A percentile compares a stretch with the other conserved stretches of the same genome.
Conservation (phyloP, 2,113 vertebrate species). For the Toxotes chatareus region DNA sequence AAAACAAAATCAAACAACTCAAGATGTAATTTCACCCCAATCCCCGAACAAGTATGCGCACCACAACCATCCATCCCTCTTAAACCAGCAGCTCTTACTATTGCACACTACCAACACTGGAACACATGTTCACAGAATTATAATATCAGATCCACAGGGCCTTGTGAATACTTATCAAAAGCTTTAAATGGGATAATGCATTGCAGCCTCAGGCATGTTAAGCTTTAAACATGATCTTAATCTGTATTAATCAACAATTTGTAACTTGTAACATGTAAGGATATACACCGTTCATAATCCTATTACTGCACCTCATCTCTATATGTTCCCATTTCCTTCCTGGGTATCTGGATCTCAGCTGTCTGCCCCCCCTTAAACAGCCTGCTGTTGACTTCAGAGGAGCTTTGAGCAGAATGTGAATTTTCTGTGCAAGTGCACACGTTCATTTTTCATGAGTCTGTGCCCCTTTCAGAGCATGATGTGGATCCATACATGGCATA, state of each 20-base stretch:
- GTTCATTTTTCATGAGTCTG: background rate
- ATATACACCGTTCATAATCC: background rate
- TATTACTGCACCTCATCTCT: background rate
- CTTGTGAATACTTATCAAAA: constrained; percentile 30
- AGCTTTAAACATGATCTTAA: constrained; percentile 30
- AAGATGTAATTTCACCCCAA: background rate
- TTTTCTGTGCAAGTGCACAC: background rate
- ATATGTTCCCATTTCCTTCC: background rate
- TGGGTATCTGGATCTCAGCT: background rate
- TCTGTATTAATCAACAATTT: constrained; percentile 14
- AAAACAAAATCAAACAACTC: background rate
- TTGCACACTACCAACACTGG: background rate
- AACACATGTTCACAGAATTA: too few species aligned
- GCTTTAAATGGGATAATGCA: constrained; percentile 10
- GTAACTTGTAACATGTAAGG: background rate
- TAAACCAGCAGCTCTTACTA: background rate
- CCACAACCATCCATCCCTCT: background rate
- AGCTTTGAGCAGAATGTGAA: background rate
- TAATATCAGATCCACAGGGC: background rate
- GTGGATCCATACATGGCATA: background rate
- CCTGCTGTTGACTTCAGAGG: background rate
- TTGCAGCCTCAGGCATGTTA: background rate
- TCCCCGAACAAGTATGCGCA: background rate
- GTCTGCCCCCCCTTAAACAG: background rate
- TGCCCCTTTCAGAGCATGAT: background rate